Evolutionary conservation across 2,888 invertebrate genomes (phyloP).

Genomic region (Acronicta leporina): DNA sequence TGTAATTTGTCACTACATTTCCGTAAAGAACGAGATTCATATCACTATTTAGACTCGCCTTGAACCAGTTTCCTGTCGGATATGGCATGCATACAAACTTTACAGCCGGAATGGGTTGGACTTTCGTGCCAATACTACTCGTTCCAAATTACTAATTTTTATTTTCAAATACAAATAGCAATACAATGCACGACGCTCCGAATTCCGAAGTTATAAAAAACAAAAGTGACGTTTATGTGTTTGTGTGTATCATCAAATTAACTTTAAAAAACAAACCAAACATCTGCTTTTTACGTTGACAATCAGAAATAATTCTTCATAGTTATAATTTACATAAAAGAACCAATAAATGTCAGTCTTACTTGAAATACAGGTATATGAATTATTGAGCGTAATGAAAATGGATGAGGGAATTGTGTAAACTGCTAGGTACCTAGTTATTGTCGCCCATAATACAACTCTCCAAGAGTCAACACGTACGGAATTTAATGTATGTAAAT

Average conservation of each 20-base stretch:
- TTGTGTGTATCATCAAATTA: not conserved
- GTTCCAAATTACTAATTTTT: not conserved
- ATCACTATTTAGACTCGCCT: constrained; percentile 48
- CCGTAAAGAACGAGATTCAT: constrained; percentile 33
- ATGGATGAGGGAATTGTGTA: constrained; percentile 11
- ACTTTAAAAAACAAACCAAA: not conserved
- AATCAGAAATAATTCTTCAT: not conserved
- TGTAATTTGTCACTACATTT: constrained; percentile 42
- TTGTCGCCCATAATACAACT: too few relatives aligned
- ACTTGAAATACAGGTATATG: constrained; percentile 4
- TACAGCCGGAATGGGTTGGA: constrained; percentile 15
- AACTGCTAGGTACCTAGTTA: constrained; percentile 3
- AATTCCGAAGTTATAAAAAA: not conserved
- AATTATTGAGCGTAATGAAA: constrained; percentile 16
- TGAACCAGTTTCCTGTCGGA: constrained; percentile 45
- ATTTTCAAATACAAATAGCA: not conserved
- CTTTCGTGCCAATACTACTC: constrained; percentile 20
- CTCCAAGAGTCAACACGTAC: not conserved
- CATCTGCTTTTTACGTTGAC: too few relatives aligned
- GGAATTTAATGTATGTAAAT: constrained; percentile 25
- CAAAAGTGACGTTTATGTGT: too few relatives aligned
- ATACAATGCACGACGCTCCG: not conserved
- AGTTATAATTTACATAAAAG: constrained; percentile 10
- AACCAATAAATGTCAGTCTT: constrained; percentile 14
- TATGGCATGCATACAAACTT: constrained; percentile 33